Evolutionary conservation across 2,113 vertebrate species (phyloP), one percentile per base, ranked within the genome.

Genomic region (Entosphenus tridentatus): DNA sequence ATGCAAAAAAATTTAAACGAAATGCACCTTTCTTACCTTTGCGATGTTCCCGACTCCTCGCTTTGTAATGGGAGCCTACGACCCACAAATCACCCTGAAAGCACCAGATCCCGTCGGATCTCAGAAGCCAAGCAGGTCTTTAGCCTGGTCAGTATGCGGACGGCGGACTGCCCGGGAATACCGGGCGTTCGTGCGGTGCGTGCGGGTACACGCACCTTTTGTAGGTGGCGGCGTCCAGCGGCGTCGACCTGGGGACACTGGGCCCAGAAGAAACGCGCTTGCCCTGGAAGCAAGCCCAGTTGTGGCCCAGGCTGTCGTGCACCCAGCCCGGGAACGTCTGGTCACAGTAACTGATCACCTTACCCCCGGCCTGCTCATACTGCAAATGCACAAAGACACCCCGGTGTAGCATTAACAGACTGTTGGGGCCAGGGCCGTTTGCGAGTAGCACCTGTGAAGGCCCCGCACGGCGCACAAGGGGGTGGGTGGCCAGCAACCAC

Each of bases 271-370:
- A 76, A 18, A 81, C 72, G 71, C 82, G 92, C 72, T 78, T 85
- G 54, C 86, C 92, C 0, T 74, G 74, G 71, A 97, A 98, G 75
- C 93, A 98, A 16, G 84, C 92, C 93, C 93, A 98, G 72, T 98
- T 96, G 71, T 75, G 80, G 11, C 88, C 89, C 75, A 95, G 77
- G 1, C 89, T 82, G 59, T 98, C 88, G 56, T 98, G 93, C 2
- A 87, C 92, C 89, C 86, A 95, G 56, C 93, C 93, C 1, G 84
- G 79, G 3, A 93, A 71, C 1, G 88, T 95, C 74, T 96, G 87
- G 8, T 96, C 81, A 75, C 92, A 98, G 72, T 85, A 91, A 73
- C 88, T 91, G 73, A 82, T 87, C 59, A 87, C 83, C 11, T 77
- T 78, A 1, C 57, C 10, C 12, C 82, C 84, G 2, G 84, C 77